Evolutionary conservation across 1,140 invertebrate genomes (phyloP).

Genomic region (Zaprionus tsacasi): DNA sequence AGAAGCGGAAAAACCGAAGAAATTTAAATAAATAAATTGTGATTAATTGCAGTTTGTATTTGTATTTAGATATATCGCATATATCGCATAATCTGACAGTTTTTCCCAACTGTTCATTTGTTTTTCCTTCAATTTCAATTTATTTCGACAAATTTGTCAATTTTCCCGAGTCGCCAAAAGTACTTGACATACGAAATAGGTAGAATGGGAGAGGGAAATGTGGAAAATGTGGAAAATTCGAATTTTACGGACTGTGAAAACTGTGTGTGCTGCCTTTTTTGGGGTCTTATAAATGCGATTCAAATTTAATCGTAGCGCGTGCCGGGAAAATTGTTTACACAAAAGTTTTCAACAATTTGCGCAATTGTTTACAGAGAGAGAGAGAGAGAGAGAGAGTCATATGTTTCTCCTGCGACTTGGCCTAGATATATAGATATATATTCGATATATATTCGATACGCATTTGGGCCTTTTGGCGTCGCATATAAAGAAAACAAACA

Average conservation of each 20-base stretch:
- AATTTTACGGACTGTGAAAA: neutral
- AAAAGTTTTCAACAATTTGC: conserved; percentile 19
- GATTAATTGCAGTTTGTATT: conserved; percentile 2
- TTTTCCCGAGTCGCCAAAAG: neutral
- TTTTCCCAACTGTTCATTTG: conserved; percentile 5
- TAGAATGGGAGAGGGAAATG: neutral
- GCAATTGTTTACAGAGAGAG: conserved; percentile 29
- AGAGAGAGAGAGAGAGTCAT: conserved; percentile 2
- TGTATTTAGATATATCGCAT: neutral
- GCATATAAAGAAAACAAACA: conserved; percentile 52
- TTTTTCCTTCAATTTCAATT: conserved; percentile 7
- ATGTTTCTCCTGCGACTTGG: neutral
- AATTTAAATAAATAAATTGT: neutral
- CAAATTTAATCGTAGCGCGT: conserved; percentile 15
- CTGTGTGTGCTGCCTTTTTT: neutral
- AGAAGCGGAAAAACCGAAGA: neutral
- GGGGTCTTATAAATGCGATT: conserved; percentile 1
- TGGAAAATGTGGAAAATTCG: neutral
- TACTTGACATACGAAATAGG: neutral
- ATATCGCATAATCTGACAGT: conserved; percentile 2
- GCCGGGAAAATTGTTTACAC: conserved; percentile 29
- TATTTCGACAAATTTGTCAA: conserved; percentile 8
- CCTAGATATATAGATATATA: conserved; percentile 5
- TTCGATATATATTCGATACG: conserved; percentile 2
- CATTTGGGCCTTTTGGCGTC: conserved; percentile 12